Conservation (phyloP, 2,797 vertebrate genomes). For the Balearica regulorum region DNA sequence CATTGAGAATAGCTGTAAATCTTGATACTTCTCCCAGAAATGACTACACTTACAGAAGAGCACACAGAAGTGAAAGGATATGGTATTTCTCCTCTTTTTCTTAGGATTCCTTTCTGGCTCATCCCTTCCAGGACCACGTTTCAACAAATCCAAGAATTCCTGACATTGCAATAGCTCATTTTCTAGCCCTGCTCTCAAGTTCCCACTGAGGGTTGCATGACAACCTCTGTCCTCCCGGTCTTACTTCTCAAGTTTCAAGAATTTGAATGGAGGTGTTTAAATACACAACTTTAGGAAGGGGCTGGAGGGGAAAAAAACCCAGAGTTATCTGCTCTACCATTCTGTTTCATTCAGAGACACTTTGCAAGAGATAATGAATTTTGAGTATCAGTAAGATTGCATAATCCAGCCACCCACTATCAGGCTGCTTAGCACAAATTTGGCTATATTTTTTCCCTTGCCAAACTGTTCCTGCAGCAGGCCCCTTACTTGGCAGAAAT, state of each 20-base stretch:
- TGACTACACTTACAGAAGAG: background rate
- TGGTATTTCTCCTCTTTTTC: background rate
- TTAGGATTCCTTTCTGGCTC: background rate
- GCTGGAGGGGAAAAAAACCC: background rate
- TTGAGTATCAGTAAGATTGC: background rate
- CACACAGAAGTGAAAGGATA: background rate
- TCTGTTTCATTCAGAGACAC: background rate
- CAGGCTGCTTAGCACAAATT: slow-evolving; percentile 22
- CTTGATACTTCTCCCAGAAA: background rate
- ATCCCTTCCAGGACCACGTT: background rate
- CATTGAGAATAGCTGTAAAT: background rate
- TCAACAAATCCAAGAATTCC: background rate
- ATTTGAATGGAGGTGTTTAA: background rate
- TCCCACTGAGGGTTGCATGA: background rate
- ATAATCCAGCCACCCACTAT: slow-evolving; percentile 25
- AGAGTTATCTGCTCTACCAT: background rate
- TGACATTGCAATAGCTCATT: background rate
- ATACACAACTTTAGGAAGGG: background rate
- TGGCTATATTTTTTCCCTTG: background rate
- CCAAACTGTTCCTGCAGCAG: slow-evolving; percentile 32
- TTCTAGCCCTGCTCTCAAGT: background rate
- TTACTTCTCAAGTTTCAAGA: background rate
- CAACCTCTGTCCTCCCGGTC: background rate
- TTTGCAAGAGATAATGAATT: background rate
- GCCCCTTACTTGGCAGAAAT: slow-evolving; percentile 10